Base-by-base conservation (phyloP, 2,888 invertebrate species). In the Periphyllus acericola region DNA sequence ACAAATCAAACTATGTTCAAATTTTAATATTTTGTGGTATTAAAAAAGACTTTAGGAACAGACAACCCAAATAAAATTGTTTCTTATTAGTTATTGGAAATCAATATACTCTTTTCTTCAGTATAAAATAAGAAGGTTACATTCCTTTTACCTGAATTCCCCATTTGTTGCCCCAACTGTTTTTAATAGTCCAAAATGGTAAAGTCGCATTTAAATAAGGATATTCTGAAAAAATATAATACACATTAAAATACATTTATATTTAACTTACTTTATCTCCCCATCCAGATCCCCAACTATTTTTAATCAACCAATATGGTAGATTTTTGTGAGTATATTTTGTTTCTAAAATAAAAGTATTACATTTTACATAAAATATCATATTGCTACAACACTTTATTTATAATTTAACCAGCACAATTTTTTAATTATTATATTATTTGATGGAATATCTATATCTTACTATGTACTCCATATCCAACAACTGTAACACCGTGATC, bases 401-500 rank as follows among this genome's bases (percentile, higher is more conserved):
- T 46, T 5, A 29, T 29, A 60, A 88, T 72, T 32, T 1, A 80
- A 21, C 8, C 1, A 78, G 14, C 19, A 29, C 29, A 14, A 68
- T 8, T 68, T 46, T 34, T 72, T 55, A 29, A 60, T 29, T 21
- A 83, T 36, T 21, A 60, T 36, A 29, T 21, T 55, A 75, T 60
- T 5, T 74, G n/a, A 55, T 80, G 32, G 5, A 68, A 81, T 66
- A 46, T 68, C 0, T 21, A 25, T 36, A 72, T 78, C 83, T 88
- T 92, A 96, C 95, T 93, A 91, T 95, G 94, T 74, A 94, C 92
- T 85, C 98, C 98, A 91, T 95, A 99, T 88, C 99, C 98, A 4
- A 98, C 98, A 91, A 99, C 96, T 2, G 99, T 93, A n/a, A 98
- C 98, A 3, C 98, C 99, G 91, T 99, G 98, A 92, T 99, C 98